These are phyloP conservation scores for Botrylloides violaceus DNA, from an alignment of 23 tunicate genomes.

Conservation along the genomic window DNA sequence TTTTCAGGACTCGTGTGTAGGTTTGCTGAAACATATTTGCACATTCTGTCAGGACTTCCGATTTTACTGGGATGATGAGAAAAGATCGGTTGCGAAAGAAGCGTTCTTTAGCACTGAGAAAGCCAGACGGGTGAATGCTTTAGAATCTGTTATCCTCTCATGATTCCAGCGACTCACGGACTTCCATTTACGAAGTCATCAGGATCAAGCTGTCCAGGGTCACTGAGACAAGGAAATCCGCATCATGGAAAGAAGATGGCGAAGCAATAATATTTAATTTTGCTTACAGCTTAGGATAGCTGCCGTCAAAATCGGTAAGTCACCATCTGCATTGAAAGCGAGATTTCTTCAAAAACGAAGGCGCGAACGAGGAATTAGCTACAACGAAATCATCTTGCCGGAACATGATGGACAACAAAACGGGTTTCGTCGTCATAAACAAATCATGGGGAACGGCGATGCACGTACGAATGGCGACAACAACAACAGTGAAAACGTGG, in stretches of 20 bases:
- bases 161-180: no score
- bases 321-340: constrained; percentile 76
- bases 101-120: constrained; percentile 58
- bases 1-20: constrained; percentile 34
- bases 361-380: constrained; percentile 1
- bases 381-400: not conserved
- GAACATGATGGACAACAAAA: not conserved
- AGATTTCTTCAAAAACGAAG: constrained; percentile 46
- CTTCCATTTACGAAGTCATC: no score
- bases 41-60: constrained; percentile 53
- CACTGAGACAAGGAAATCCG: no score
- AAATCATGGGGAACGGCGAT: not conserved
- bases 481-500: no score
- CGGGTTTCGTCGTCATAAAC: no score
- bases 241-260: no score
- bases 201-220: no score
- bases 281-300: constrained; percentile 44
- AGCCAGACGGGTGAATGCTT: constrained; percentile 29
- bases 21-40: constrained; percentile 36
- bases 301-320: constrained; percentile 35
- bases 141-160: not conserved
- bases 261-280: not conserved
- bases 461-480: no score
- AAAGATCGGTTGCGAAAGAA: constrained; percentile 35
- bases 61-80: constrained; percentile 32